Evolutionary conservation across 2,113 vertebrate species (phyloP).

Genomic region (Ibidorhyncha struthersii): DNA sequence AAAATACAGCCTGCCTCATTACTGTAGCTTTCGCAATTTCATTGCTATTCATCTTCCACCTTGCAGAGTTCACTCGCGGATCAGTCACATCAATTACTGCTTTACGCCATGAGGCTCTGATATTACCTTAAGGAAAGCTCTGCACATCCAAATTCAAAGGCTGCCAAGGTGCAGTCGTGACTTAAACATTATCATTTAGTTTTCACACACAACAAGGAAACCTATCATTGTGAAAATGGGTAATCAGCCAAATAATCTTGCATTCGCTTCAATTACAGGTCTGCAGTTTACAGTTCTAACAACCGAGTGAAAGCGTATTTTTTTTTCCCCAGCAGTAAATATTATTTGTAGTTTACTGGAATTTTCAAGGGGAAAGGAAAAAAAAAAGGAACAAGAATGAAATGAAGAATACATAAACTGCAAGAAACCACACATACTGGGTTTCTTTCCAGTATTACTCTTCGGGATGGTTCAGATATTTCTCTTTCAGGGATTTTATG

Average conservation of each 20-base stretch:
- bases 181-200: conserved; percentile 5
- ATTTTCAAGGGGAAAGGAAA: background rate
- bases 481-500: conserved; percentile 15
- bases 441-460: conserved; percentile 7
- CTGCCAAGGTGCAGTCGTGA: conserved; percentile 46
- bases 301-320: background rate
- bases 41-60: background rate
- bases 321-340: background rate
- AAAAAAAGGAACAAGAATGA: background rate
- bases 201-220: conserved; percentile 1
- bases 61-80: background rate
- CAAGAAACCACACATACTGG: background rate
- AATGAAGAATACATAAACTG: background rate
- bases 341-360: background rate
- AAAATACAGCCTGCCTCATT: conserved; percentile 19
- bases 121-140: conserved; percentile 31
- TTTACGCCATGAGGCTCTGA: background rate
- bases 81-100: conserved; percentile 29
- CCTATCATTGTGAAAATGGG: conserved; percentile 24
- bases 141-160: conserved; percentile 18
- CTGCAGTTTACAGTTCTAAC: background rate
- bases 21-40: background rate
- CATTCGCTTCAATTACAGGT: background rate
- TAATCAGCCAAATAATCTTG: conserved; percentile 47
- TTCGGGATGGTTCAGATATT: background rate